Conservation (phyloP, 2,113 vertebrate species). For the Paraplagusia blochii region DNA sequence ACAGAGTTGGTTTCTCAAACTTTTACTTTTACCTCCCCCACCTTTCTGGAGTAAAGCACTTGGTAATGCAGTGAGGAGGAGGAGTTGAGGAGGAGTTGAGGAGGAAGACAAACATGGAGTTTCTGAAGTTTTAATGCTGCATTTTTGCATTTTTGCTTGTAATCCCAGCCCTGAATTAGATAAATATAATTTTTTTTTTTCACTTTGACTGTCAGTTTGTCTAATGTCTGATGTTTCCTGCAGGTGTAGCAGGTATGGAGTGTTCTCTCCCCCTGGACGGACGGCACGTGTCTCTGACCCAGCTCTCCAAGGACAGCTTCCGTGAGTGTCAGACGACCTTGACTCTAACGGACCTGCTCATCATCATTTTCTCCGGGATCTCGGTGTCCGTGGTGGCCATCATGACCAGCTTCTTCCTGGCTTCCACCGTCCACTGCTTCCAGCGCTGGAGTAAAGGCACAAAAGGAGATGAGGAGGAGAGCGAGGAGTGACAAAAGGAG, state of each 20-base stretch:
- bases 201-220: neutral
- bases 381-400: slow-evolving; percentile 94
- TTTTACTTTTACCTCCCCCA: no score
- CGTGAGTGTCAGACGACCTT: slow-evolving; percentile 91
- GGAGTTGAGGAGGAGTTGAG: no score
- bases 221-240: neutral
- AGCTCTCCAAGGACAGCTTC: slow-evolving; percentile 94
- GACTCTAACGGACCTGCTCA: slow-evolving; percentile 92
- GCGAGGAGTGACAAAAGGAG: slow-evolving; percentile 79
- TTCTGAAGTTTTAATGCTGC: no score
- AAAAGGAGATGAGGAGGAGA: slow-evolving; percentile 91
- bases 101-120: no score
- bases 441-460: slow-evolving; percentile 90
- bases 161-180: no score
- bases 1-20: no score
- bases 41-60: no score
- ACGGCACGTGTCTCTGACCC: slow-evolving; percentile 83
- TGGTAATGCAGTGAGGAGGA: no score
- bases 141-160: no score
- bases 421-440: slow-evolving; percentile 95
- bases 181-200: no score
- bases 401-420: slow-evolving; percentile 96
- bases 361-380: slow-evolving; percentile 98
- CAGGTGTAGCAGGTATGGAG: slow-evolving; percentile 90
- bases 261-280: slow-evolving; percentile 89